Evolutionary conservation across 1,140 invertebrate genomes (phyloP).

Genomic region (Parapsyche elsis): DNA sequence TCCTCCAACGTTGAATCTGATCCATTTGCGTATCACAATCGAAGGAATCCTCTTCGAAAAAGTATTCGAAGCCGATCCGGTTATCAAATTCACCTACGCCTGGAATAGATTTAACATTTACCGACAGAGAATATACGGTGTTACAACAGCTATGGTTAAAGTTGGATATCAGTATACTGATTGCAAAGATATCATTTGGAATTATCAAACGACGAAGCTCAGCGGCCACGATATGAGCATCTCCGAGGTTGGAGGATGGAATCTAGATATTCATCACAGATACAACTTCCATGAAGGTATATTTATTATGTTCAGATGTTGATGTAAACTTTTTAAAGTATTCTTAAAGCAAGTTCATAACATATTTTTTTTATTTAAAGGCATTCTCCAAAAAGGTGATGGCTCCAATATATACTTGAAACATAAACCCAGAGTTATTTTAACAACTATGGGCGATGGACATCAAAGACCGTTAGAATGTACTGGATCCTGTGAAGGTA

Average conservation of each 20-base stretch:
- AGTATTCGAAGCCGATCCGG: constrained; percentile 93
- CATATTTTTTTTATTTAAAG: constrained; percentile 62
- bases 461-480: constrained; percentile 87
- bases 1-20: constrained; percentile 82
- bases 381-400: constrained; percentile 96
- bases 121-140: constrained; percentile 91
- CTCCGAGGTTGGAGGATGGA: constrained; percentile 96
- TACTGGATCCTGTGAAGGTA: constrained; percentile 78
- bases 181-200: constrained; percentile 95
- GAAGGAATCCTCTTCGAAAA: constrained; percentile 95
- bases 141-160: constrained; percentile 91
- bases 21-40: constrained; percentile 91
- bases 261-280: constrained; percentile 95
- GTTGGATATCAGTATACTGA: constrained; percentile 96
- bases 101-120: constrained; percentile 98
- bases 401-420: constrained; percentile 96
- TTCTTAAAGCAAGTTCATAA: not conserved
- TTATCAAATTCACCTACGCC: constrained; percentile 95
- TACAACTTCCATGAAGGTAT: constrained; percentile 97
- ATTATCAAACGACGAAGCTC: constrained; percentile 92
- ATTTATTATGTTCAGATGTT: constrained; percentile 4
- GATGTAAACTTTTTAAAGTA: not conserved
- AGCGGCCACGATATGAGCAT: constrained; percentile 97
- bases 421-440: constrained; percentile 90
- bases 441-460: constrained; percentile 94